A percentile compares a stretch with the other conserved stretches of the same genome.
Evolutionary conservation across 1,140 invertebrate species (phyloP).

Genomic region (Drosophila seguyi): DNA sequence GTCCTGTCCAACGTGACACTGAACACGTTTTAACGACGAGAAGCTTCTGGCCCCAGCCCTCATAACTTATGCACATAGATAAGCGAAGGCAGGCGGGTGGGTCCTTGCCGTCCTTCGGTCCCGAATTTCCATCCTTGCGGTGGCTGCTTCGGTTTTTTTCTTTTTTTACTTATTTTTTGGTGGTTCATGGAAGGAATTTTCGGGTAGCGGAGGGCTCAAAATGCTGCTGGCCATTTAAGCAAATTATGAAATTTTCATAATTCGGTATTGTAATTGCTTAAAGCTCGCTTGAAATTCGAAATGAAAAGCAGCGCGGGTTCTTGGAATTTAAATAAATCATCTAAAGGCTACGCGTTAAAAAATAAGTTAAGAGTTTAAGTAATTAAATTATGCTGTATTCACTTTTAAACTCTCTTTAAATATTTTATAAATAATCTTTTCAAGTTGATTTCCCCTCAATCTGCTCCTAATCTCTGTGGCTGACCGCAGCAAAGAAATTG

Average conservation of each 20-base stretch:
- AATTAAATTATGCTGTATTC: not conserved
- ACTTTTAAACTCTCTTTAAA: constrained; percentile 6
- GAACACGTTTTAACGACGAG: constrained; percentile 75
- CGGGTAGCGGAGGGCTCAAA: not conserved
- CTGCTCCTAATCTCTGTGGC: constrained; percentile 17
- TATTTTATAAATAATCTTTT: not conserved
- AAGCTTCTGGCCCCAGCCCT: constrained; percentile 50
- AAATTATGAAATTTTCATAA: constrained; percentile 81
- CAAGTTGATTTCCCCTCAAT: constrained; percentile 3
- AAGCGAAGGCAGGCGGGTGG: constrained; percentile 56
- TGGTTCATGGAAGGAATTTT: constrained; percentile 16
- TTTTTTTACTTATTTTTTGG: not conserved
- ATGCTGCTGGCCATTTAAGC: constrained; percentile 66
- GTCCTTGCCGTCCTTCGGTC: constrained; percentile 11
- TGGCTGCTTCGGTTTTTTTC: constrained; percentile 22
- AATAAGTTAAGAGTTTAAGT: not conserved
- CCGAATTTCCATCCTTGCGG: constrained; percentile 29
- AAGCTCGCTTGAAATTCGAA: constrained; percentile 49
- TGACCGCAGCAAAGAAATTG: constrained; percentile 35
- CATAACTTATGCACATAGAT: constrained; percentile 84
- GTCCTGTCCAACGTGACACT: constrained; percentile 64
- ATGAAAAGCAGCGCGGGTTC: constrained; percentile 12
- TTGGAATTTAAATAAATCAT: constrained; percentile 13
- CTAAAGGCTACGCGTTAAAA: not conserved
- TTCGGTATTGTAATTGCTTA: constrained; percentile 62